Base-by-base conservation (phyloP, 2,113 vertebrate species). In the Tragelaphus scriptus region DNA sequence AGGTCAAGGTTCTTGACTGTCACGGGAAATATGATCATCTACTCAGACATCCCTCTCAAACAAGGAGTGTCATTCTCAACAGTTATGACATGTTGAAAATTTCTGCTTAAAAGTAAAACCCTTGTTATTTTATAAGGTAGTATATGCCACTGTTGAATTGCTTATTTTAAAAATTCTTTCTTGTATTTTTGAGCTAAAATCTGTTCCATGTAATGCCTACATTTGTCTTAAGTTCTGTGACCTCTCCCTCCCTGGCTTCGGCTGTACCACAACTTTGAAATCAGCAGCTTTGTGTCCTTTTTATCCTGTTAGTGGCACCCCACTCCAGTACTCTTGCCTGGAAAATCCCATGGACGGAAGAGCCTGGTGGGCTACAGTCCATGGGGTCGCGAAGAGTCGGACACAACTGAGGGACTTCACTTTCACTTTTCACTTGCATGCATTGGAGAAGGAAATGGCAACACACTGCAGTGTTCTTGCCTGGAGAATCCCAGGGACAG, bases 91-190 rank as follows among this genome's bases (percentile, higher is more conserved):
- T 28, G 25, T 44, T 85, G 40, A 87, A 94, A 94, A 90, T 36
- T 86, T 91, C 25, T 95, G 15, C 77, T 88, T 97, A 81, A 77
- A 84, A 96, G 59, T 87, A 26, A 77, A 90, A 85, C 56, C 56
- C 15, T 97, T 44, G 28, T 89, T 97, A 44, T 94, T 90, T 90
- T 82, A 53, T 75, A 75, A 87, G 90, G 36, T 85, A 88, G 25
- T 28, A 53, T 94, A 75, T 77, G 36, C 56, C 59, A n/a, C 81
- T 96, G 56, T 87, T 93, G 65, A 61, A 85, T 71, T 96, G 7
- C 51, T 91, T 77, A 28, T 86, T 94, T 94, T 36, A 88, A 90
- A 93, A 94, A 71, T 80, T 88, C 14, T 94, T 94, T 13, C 12
- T 58, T 95, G 8, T 44, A 16, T 85, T 71, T 75, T 58, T 96